phyloP scores from a whole-genome alignment of 2,113 vertebrate genomes.

The Clarias magur region DNA sequence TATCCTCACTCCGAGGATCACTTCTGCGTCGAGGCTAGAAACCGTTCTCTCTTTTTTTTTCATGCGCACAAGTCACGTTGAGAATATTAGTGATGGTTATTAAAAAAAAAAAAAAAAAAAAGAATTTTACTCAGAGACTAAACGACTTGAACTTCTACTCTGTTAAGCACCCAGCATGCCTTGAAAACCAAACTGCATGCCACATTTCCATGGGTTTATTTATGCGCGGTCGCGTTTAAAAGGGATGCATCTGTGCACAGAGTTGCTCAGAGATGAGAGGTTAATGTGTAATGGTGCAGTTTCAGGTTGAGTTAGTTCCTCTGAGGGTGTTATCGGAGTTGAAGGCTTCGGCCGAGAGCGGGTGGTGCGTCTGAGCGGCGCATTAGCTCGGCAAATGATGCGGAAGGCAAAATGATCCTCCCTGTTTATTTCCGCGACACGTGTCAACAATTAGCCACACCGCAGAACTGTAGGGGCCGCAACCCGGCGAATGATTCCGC shows the following conservation, averaged over 20 bases:
- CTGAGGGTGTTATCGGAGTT: slow-evolving; percentile 41
- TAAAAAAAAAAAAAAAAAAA: neutral
- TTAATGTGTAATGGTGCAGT: slow-evolving; percentile 16
- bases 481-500: slow-evolving; percentile 29
- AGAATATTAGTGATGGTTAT: slow-evolving; percentile 15
- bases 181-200: slow-evolving; percentile 9
- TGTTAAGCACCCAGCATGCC: slow-evolving; percentile 20
- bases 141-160: slow-evolving; percentile 21
- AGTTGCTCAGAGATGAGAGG: slow-evolving; percentile 27
- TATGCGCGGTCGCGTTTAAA: slow-evolving; percentile 7
- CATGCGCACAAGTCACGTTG: neutral
- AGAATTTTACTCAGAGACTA: neutral
- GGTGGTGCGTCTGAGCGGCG: slow-evolving; percentile 64
- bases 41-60: neutral
- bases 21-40: slow-evolving; percentile 4
- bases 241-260: neutral
- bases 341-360: slow-evolving; percentile 54
- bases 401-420: slow-evolving; percentile 67
- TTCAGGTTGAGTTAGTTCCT: slow-evolving; percentile 39
- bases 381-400: slow-evolving; percentile 71
- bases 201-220: slow-evolving; percentile 33
- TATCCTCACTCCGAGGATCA: slow-evolving; percentile 21
- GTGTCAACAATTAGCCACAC: slow-evolving; percentile 54
- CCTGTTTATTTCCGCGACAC: slow-evolving; percentile 60
- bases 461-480: slow-evolving; percentile 56